phyloP scores from a whole-genome alignment of 2,113 vertebrate species.

The Paralichthys olivaceus region DNA sequence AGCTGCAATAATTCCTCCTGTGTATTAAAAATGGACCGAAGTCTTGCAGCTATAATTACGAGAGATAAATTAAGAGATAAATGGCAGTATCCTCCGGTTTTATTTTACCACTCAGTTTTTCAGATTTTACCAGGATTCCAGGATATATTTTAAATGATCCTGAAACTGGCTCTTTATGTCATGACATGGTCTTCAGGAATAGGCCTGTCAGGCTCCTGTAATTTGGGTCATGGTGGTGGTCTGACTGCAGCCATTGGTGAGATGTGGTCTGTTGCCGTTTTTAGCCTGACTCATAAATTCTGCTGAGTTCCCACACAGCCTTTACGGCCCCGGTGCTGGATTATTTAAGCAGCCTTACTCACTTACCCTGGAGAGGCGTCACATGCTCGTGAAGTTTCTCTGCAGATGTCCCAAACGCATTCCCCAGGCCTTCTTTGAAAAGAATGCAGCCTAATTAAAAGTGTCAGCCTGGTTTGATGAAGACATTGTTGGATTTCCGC shows the following conservation, averaged over 20 bases:
- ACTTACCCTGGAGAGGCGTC: constrained; percentile 42
- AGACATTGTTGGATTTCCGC: constrained; percentile 24
- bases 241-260: constrained; percentile 52
- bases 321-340: constrained; percentile 60
- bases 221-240: constrained; percentile 56
- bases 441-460: constrained; percentile 21
- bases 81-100: constrained; percentile 1
- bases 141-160: constrained; percentile 14
- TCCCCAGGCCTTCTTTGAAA: constrained; percentile 20
- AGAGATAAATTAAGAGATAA: constrained; percentile 1
- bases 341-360: constrained; percentile 68
- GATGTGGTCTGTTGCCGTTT: constrained; percentile 69
- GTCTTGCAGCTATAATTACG: neutral
- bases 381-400: constrained; percentile 30
- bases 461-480: constrained; percentile 33
- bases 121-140: constrained; percentile 23
- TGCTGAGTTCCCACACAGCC: constrained; percentile 69
- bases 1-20: neutral
- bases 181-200: constrained; percentile 11
- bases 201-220: constrained; percentile 40
- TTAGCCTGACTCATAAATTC: constrained; percentile 77
- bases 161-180: constrained; percentile 10
- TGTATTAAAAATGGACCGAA: constrained; percentile 2
- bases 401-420: neutral
- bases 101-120: constrained; percentile 9